phyloP scores from a whole-genome alignment of 2,113 vertebrate genomes.

The Heterotilapia buettikoferi region DNA sequence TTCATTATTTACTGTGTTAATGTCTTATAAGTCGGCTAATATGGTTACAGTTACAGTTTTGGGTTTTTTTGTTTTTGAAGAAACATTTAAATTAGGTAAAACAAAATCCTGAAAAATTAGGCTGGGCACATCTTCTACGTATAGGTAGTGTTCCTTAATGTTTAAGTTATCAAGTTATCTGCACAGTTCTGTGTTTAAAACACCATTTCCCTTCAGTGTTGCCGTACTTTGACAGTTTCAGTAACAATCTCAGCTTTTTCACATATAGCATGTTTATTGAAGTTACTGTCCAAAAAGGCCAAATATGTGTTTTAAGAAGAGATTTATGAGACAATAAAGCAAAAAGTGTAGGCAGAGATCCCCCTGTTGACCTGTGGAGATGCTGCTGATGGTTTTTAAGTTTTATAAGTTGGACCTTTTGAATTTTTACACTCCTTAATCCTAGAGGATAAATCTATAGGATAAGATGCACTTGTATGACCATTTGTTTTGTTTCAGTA shows the following conservation, averaged over 20 bases:
- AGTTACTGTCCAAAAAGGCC: background rate
- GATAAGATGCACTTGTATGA: background rate
- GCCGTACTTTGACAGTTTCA: background rate
- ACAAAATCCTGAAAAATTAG: background rate
- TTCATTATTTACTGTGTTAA: background rate
- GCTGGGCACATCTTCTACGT: background rate
- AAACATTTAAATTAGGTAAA: background rate
- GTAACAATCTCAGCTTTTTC: background rate
- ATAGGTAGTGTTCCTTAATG: background rate
- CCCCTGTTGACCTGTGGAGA: background rate
- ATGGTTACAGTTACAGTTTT: background rate
- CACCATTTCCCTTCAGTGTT: background rate
- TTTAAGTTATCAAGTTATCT: background rate
- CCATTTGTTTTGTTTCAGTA: background rate
- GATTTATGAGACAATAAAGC: background rate
- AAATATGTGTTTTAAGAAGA: background rate
- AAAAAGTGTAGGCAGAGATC: background rate
- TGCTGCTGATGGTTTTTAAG: slow-evolving; percentile 28
- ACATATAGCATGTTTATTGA: background rate
- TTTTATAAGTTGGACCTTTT: background rate
- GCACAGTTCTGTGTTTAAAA: background rate
- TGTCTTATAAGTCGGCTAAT: background rate
- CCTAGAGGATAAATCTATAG: background rate
- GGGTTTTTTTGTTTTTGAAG: rapidly evolving
- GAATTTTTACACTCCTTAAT: background rate